phyloP scores from a whole-genome alignment of 2,113 vertebrate species.

The Actenoides hombroni region DNA sequence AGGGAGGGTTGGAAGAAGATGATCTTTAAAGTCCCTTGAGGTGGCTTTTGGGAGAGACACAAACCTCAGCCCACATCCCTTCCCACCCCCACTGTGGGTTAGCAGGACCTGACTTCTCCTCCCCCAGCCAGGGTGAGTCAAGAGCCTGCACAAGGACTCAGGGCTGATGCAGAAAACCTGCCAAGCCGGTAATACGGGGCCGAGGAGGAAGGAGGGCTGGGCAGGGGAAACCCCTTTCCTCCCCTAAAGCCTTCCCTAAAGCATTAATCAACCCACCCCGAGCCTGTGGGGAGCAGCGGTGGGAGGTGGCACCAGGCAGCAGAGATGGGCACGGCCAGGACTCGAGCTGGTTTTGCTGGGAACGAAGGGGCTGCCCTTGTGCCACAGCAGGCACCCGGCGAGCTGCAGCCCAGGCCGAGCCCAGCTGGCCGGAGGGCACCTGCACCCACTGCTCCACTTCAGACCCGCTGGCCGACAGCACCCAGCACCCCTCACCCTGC shows the following conservation, averaged over 20 bases:
- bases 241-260: not conserved
- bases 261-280: not conserved
- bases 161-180: conserved; percentile 7
- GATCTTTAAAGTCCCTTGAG: not conserved
- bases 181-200: not conserved
- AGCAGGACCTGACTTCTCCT: not conserved
- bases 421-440: not conserved
- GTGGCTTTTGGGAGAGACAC: not conserved
- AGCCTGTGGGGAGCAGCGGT: not conserved
- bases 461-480: not conserved
- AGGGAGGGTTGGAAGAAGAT: not conserved
- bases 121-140: not conserved
- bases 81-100: not conserved
- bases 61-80: not conserved
- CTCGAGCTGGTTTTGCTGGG: not conserved
- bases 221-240: not conserved
- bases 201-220: not conserved
- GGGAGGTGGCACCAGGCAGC: not conserved
- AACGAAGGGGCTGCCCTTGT: not conserved
- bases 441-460: not conserved
- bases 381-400: not conserved
- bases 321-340: rapidly evolving
- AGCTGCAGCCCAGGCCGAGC: not conserved
- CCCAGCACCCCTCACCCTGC: not conserved
- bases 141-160: not conserved